phyloP scores from a whole-genome alignment of 2,113 vertebrate genomes.

The Dendrocopos noguchii region DNA sequence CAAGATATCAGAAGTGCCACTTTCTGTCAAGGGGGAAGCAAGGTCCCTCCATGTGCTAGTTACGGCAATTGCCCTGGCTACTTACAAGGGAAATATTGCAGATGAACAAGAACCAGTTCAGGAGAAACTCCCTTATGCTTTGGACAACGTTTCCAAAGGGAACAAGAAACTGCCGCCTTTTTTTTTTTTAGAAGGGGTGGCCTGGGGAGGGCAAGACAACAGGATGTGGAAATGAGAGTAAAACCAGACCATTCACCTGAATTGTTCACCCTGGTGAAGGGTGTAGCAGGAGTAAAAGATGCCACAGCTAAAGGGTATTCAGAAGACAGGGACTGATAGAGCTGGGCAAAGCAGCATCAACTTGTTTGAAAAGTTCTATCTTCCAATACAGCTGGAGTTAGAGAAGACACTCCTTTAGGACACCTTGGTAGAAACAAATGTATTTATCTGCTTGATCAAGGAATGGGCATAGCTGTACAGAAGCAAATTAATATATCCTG shows the following conservation, averaged over 20 bases:
- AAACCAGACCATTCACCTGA: not conserved
- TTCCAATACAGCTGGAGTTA: not conserved
- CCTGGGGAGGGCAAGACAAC: not conserved
- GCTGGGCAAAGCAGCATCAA: not conserved
- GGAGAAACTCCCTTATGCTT: not conserved
- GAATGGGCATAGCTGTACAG: not conserved
- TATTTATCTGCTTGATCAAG: not conserved
- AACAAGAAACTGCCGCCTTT: not conserved
- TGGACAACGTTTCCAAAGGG: not conserved
- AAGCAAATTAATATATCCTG: not conserved
- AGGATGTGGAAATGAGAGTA: not conserved
- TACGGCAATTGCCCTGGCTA: not conserved
- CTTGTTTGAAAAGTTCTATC: not conserved
- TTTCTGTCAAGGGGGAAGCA: not conserved
- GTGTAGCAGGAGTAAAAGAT: not conserved
- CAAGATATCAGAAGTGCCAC: not conserved
- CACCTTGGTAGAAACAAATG: not conserved
- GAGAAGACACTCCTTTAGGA: not conserved
- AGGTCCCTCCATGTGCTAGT: not conserved
- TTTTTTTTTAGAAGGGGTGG: not conserved
- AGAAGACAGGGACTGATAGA: not conserved
- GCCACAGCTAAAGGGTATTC: not conserved
- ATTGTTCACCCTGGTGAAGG: not conserved
- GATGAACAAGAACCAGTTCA: not conserved
- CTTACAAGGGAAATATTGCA: not conserved